Percentiles rank a stretch among this genome's conserved stretches.
These are phyloP conservation scores for Amblyopsis hoosieri DNA, from an alignment of 2,797 vertebrate species.

Conservation along the genomic window DNA sequence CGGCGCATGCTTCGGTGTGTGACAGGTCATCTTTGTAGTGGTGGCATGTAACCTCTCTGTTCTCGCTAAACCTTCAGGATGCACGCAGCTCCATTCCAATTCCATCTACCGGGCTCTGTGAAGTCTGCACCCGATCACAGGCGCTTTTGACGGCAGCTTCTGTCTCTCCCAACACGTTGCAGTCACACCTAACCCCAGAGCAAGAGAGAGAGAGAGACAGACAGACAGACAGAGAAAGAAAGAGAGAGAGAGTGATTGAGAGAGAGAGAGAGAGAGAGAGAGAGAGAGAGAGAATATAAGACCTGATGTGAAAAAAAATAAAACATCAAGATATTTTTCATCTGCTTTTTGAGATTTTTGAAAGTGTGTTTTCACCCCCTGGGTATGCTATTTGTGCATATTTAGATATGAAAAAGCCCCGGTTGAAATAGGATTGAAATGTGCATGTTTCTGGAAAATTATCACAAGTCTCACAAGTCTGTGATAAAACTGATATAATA, in stretches of 20 bases:
- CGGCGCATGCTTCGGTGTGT: slow-evolving; percentile 52
- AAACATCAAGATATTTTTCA: slow-evolving; percentile 53
- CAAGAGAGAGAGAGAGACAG: slow-evolving; percentile 74
- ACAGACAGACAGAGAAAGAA: slow-evolving; percentile 36
- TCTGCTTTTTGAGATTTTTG: slow-evolving; percentile 39
- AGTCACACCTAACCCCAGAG: slow-evolving; percentile 70
- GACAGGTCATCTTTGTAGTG: slow-evolving; percentile 77
- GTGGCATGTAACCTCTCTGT: slow-evolving; percentile 71
- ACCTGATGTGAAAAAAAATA: slow-evolving; percentile 48
- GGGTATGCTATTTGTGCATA: slow-evolving; percentile 53
- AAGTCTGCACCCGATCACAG: slow-evolving; percentile 73
- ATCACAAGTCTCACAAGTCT: background rate
- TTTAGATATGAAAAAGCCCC: slow-evolving; percentile 47
- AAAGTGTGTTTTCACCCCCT: slow-evolving; percentile 63
- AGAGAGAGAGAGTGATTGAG: background rate
- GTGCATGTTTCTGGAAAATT: slow-evolving; percentile 23
- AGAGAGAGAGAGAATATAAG: slow-evolving; percentile 27
- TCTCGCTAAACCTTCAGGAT: slow-evolving; percentile 71
- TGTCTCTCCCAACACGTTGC: slow-evolving; percentile 65
- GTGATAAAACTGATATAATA: too few species aligned
- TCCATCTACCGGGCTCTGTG: slow-evolving; percentile 76
- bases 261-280: background rate
- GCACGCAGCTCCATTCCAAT: slow-evolving; percentile 63
- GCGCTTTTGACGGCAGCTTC: slow-evolving; percentile 74
- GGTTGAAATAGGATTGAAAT: slow-evolving; percentile 21